Percentiles rank a stretch among this genome's conserved stretches.
These are phyloP conservation scores for Trissolcus basalis DNA, from an alignment of 1,140 invertebrate species.

Conservation along the genomic window DNA sequence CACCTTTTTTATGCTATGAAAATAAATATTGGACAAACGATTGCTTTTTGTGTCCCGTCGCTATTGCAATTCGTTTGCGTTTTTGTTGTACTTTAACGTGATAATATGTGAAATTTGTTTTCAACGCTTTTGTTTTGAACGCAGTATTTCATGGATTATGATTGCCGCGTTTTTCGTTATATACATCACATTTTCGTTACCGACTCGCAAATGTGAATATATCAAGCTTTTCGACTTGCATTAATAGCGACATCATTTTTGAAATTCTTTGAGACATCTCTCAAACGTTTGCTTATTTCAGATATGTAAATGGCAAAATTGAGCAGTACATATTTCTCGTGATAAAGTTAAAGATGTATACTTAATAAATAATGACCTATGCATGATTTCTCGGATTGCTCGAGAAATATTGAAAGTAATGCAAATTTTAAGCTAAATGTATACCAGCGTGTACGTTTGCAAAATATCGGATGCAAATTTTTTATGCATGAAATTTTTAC, in stretches of 20 bases:
- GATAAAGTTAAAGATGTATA: no score
- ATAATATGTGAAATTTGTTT: conserved; percentile 23
- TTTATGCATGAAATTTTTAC: no score
- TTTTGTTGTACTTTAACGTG: conserved; percentile 27
- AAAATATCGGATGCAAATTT: no score
- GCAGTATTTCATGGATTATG: conserved; percentile 22
- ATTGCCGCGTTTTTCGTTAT: conserved; percentile 7
- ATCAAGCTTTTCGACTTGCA: conserved; percentile 30
- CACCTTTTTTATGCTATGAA: conserved; percentile 8
- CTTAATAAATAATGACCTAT: no score
- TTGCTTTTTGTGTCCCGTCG: conserved; percentile 22
- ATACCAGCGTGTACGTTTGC: no score
- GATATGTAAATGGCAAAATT: neutral
- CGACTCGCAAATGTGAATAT: conserved; percentile 34
- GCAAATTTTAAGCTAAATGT: no score
- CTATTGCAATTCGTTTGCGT: conserved; percentile 27
- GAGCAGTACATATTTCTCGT: no score
- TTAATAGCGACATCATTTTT: conserved; percentile 36
- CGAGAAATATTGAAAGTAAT: no score
- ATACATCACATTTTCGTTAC: conserved; percentile 46
- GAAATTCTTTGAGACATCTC: conserved; percentile 49
- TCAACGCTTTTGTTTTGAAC: conserved; percentile 15
- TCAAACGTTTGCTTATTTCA: conserved; percentile 2
- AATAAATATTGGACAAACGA: conserved; percentile 29
- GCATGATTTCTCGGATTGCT: no score